Evolutionary conservation across 1,140 invertebrate genomes (phyloP), one percentile per base, ranked within the genome.

Genomic region (Acromyrmex echinatior): DNA sequence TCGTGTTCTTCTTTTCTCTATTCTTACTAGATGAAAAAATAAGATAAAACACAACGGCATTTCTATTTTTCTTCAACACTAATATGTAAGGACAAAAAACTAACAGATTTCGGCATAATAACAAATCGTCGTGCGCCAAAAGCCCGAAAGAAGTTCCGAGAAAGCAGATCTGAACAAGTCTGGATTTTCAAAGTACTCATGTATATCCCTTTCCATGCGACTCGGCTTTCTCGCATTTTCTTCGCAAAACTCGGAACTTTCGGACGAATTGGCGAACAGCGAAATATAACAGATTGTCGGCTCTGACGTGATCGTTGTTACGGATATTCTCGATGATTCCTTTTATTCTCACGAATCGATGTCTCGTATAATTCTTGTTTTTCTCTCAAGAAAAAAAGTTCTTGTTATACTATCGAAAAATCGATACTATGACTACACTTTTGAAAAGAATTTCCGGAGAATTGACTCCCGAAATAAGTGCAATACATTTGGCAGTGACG

Each of bases 101-200:
- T 94, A 95, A 95, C 94, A 95, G 93, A 94, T 94, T 94, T 93
- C 90, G 91, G 93, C 91, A 90, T 92, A 92, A 94, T 95, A 95
- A 95, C 94, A 95, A 94, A 92, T 92, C 90, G 87, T 91, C 86
- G 88, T 65, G 14, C 62, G 79, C 68, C 82, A 87, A 78, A 16
- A 12, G 60, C 58, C 65, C 66, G 73, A 81, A 63, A 51, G n/a
- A 45, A 39, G 49, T 76, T 65, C 10, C 87, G 60, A 77, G 49
- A 21, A 21, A n/a, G 81, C 28, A 45, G 79, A 7, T 65, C 18
- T 25, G 0, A 14, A 58, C n/a, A 39, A 25, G 25, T 9, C 80
- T 49, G 16, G 31, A 49, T 82, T 16, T 76, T 65, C 6, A 12
- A 35, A 21, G 6, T 6, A n/a, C 31, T 68, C 12, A 31, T 5